phyloP scores from a whole-genome alignment of 2,888 invertebrate genomes.

The Callyntrura sp. region DNA sequence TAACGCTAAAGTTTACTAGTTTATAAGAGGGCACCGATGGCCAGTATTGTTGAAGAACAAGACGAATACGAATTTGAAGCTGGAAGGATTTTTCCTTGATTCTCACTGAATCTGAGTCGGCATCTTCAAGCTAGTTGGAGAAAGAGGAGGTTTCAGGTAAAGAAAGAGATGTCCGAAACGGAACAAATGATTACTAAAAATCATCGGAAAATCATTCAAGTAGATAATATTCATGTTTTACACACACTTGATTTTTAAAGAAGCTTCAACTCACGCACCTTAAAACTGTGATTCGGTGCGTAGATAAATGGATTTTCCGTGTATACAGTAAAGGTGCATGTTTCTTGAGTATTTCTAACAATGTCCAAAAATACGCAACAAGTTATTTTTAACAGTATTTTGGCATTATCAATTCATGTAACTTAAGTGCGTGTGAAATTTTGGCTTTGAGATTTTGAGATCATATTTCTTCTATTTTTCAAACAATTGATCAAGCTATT shows the following conservation, averaged over 20 bases:
- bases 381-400: constrained; percentile 4
- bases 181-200: background rate
- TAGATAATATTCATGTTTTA: background rate
- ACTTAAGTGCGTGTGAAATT: constrained; percentile 83
- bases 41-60: too few species aligned
- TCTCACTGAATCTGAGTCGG: too few species aligned
- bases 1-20: too few species aligned
- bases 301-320: too few species aligned
- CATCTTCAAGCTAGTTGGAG: background rate
- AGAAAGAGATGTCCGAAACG: too few species aligned
- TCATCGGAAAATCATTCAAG: background rate
- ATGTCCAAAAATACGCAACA: constrained; percentile 37
- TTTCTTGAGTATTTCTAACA: background rate
- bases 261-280: background rate
- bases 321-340: background rate
- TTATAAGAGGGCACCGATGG: too few species aligned
- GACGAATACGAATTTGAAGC: background rate
- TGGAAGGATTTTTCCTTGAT: background rate
- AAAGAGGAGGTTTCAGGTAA: background rate
- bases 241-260: constrained; percentile 25
- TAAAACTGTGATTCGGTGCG: too few species aligned
- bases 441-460: constrained; percentile 73
- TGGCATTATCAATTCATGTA: constrained; percentile 57
- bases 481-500: constrained; percentile 51
- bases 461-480: constrained; percentile 57